Evolutionary conservation across 2,888 invertebrate genomes (phyloP), one percentile per base, ranked within the genome.

Genomic region (Hirtodrosophila trivittata): DNA sequence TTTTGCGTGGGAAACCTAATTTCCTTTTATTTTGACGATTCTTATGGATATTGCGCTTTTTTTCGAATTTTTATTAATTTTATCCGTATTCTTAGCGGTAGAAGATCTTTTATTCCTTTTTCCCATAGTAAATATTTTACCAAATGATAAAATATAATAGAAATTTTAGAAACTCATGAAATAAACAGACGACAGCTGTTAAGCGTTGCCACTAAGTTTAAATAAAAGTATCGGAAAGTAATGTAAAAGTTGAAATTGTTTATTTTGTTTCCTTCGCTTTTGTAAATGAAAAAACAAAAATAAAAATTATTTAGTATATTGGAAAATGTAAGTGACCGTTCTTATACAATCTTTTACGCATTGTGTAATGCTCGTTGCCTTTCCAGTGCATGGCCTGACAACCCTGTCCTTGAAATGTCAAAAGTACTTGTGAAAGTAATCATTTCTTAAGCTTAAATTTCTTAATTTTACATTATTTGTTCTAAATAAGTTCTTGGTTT

Each of bases 381-480:
- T n/a, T n/a, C n/a, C n/a, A n/a, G n/a, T 46, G 16, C 12, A 16
- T 37, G 28, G 1, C 30, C 9, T 70, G 65, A 33, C 66, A 71
- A 39, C 71, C 28, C 73, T 59, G 38, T 10, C 43, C 25, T 41
- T 55, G 49, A 58, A 68, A 73, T 72, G 74, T 74, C 72, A 72
- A 59, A 57, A 26, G 70, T 51, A 69, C 54, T 60, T 69, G 70
- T 75, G 66, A 70, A 75, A 75, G 75, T 70, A 75, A 52, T 56
- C 65, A 72, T 74, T 64, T 64, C 50, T 66, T 70, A 64, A 47
- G 62, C 49, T 66, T 66, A 43, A 70, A 55, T 71, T 65, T 66
- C 49, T 66, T 66, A 43, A 70, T 58, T 71, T 65, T 57, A 65
- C 56, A 46, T 59, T 70, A 49, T 54, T 46, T 42, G 55, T 46